Evolutionary conservation across 2,888 invertebrate species (phyloP).

Genomic region (Caenorhabditis sinica): DNA sequence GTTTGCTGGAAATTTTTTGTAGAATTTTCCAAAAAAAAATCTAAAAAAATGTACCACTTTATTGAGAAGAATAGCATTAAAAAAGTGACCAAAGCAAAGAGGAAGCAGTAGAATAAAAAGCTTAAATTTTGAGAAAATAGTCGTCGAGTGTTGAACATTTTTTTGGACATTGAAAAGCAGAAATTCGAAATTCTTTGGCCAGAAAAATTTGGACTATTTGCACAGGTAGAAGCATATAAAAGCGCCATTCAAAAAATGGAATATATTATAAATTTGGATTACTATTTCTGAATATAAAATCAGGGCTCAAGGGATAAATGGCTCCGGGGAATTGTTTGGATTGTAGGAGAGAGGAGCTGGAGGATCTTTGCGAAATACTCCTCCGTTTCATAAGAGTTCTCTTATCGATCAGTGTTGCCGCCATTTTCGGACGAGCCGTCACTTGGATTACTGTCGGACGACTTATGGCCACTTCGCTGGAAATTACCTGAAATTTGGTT

Average conservation of each 20-base stretch:
- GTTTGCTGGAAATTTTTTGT: constrained; percentile 26
- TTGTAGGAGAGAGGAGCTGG: constrained; percentile 33
- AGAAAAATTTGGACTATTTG: too few species aligned
- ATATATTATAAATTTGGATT: too few species aligned
- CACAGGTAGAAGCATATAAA: too few species aligned
- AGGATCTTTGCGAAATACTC: constrained; percentile 52
- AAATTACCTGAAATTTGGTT: constrained; percentile 52
- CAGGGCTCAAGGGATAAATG: constrained; percentile 71
- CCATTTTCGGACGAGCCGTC: constrained; percentile 45
- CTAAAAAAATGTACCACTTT: constrained; percentile 40
- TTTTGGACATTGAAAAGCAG: too few species aligned
- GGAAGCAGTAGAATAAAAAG: constrained; percentile 29
- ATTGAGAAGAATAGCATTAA: constrained; percentile 22
- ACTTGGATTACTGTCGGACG: constrained; percentile 50
- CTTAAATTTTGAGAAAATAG: constrained; percentile 6
- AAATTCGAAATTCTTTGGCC: background rate
- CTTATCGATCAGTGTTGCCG: constrained; percentile 45
- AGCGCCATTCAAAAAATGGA: too few species aligned
- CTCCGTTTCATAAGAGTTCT: constrained; percentile 12
- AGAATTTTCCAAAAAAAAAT: background rate
- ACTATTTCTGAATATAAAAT: constrained; percentile 58
- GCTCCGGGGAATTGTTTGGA: constrained; percentile 70
- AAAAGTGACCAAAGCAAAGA: constrained; percentile 16
- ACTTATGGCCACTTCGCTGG: constrained; percentile 52
- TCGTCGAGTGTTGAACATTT: constrained; percentile 29